Evolutionary conservation across 2,797 vertebrate genomes (phyloP).

Genomic region (Gymnoscopelus braueri): DNA sequence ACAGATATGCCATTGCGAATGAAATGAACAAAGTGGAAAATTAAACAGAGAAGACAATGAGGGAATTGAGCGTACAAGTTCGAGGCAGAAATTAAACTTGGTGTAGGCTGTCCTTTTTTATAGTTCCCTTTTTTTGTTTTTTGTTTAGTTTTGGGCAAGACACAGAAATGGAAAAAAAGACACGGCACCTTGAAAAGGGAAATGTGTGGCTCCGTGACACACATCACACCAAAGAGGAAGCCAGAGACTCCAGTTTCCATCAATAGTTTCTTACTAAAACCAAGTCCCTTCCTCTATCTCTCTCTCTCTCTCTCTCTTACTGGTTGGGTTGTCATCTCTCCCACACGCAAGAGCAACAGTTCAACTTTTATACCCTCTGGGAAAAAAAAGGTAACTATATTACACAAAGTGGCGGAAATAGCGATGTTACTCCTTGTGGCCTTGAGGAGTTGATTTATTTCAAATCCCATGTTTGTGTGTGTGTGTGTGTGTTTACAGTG

Average conservation of each 20-base stretch:
- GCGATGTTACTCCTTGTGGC: conserved; percentile 56
- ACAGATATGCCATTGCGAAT: conserved; percentile 27
- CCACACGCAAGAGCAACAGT: conserved; percentile 43
- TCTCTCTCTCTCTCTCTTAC: conserved; percentile 24
- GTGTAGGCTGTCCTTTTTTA: conserved; percentile 64
- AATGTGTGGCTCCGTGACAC: conserved; percentile 49
- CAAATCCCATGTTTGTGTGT: conserved; percentile 60
- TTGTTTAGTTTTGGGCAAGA: conserved; percentile 54
- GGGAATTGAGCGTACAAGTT: conserved; percentile 59
- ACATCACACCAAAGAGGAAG: conserved; percentile 43
- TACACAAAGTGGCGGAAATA: conserved; percentile 67
- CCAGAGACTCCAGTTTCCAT: conserved; percentile 42
- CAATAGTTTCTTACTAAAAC: conserved; percentile 25
- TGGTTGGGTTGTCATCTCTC: conserved; percentile 42
- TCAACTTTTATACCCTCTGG: conserved; percentile 51
- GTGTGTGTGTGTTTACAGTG: conserved; percentile 48
- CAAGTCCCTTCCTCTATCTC: conserved; percentile 20
- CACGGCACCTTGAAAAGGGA: conserved; percentile 46
- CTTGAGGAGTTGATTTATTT: conserved; percentile 57
- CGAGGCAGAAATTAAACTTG: conserved; percentile 45
- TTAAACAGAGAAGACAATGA: conserved; percentile 44
- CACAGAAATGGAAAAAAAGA: conserved; percentile 62
- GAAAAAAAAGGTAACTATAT: conserved; percentile 57
- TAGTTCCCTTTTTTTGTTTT: conserved; percentile 25
- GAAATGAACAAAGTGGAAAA: conserved; percentile 51